Conservation (phyloP, 2,797 vertebrate genomes). For the Pogonophryne albipinna region DNA sequence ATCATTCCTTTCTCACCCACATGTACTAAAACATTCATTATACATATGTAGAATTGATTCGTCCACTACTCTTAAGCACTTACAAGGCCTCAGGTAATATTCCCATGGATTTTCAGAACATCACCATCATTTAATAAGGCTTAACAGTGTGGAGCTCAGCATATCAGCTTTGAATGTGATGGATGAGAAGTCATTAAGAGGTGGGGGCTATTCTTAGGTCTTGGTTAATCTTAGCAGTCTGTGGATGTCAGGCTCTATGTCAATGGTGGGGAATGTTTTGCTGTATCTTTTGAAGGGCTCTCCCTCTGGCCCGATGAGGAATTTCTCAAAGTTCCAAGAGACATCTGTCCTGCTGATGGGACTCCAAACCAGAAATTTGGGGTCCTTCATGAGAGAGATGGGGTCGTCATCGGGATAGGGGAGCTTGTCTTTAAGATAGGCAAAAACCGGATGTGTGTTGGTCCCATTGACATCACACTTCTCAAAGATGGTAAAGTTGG, state of each 20-base stretch:
- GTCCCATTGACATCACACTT: conserved; percentile 96
- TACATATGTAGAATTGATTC: conserved; percentile 36
- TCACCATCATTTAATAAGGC: conserved; percentile 90
- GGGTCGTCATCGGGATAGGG: conserved; percentile 91
- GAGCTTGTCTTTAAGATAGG: conserved; percentile 96
- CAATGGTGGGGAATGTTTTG: conserved; percentile 88
- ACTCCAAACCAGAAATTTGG: conserved; percentile 92
- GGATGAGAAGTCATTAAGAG: conserved; percentile 43
- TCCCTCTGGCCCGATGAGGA: conserved; percentile 95
- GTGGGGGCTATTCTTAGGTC: conserved; percentile 75
- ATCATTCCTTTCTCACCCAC: not conserved
- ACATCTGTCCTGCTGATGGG: conserved; percentile 91
- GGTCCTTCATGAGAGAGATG: conserved; percentile 88
- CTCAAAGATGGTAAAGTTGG: conserved; percentile 92
- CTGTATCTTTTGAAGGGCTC: conserved; percentile 98
- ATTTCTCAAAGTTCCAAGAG: conserved; percentile 99
- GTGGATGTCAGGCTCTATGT: conserved; percentile 95
- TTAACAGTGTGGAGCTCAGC: conserved; percentile 74
- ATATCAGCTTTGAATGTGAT: conserved; percentile 49
- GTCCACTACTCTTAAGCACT: conserved; percentile 80
- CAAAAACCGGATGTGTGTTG: conserved; percentile 92
- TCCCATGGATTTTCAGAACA: conserved; percentile 84
- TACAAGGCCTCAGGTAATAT: conserved; percentile 86
- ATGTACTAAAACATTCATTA: not conserved
- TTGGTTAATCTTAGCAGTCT: conserved; percentile 95